phyloP scores from a whole-genome alignment of 2,888 invertebrate species.

The Ophion obscuratus region DNA sequence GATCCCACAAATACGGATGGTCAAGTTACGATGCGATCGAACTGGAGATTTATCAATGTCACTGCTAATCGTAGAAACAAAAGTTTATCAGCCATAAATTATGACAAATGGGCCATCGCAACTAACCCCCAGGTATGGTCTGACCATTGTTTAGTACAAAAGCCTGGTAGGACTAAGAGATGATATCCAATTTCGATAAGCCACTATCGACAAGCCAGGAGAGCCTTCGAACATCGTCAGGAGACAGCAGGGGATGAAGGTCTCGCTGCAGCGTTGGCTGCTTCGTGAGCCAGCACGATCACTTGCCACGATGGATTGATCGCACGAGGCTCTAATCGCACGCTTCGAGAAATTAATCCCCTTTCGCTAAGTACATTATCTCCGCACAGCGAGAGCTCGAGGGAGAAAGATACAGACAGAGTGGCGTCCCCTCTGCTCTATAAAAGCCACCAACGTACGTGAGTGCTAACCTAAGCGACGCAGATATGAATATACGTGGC shows the following conservation, averaged over 20 bases:
- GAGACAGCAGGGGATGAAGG: constrained; percentile 42
- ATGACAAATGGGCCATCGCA: constrained; percentile 16
- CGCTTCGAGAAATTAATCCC: constrained; percentile 64
- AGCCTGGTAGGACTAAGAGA: constrained; percentile 49
- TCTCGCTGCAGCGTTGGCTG: constrained; percentile 32
- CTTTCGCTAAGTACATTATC: constrained; percentile 65
- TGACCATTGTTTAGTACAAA: constrained; percentile 30
- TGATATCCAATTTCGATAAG: constrained; percentile 65
- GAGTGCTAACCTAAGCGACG: not conserved
- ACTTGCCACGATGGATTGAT: constrained; percentile 65
- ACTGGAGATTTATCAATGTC: not conserved
- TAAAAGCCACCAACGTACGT: constrained; percentile 32
- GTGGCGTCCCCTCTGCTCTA: constrained; percentile 1
- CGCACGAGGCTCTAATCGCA: constrained; percentile 63
- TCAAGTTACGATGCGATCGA: not conserved
- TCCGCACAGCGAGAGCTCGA: constrained; percentile 42
- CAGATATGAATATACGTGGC: constrained; percentile 35
- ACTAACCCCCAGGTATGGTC: constrained; percentile 10
- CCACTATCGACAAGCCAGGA: constrained; percentile 62
- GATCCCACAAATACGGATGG: not conserved
- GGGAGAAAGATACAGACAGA: not conserved
- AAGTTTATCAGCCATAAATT: not conserved
- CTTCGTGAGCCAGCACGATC: constrained; percentile 58
- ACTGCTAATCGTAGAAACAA: not conserved
- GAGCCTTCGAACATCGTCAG: constrained; percentile 52